Conservation (phyloP, 2,797 vertebrate genomes). For the Spinus olivaceus region DNA sequence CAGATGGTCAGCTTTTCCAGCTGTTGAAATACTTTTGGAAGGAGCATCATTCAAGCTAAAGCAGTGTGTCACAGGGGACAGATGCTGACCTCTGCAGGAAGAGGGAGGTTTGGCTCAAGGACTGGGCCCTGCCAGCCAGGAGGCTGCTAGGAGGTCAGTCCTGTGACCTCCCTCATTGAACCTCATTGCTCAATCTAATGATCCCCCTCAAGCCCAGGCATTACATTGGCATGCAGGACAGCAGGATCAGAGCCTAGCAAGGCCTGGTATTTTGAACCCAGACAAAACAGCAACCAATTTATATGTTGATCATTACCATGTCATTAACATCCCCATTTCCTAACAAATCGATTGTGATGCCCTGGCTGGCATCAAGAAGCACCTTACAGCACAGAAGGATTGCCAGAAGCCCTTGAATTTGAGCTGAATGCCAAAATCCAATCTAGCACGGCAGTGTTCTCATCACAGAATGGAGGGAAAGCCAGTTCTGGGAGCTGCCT, state of each 20-base stretch:
- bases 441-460: not conserved
- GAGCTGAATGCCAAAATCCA: not conserved
- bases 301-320: not conserved
- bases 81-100: not conserved
- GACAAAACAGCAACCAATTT: not conserved
- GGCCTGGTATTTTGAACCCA: not conserved
- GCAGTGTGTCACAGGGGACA: not conserved
- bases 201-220: not conserved
- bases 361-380: not conserved
- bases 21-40: slow-evolving; percentile 41
- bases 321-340: not conserved
- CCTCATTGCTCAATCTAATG: not conserved
- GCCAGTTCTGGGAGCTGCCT: not conserved
- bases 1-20: slow-evolving; percentile 36
- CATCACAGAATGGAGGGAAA: not conserved
- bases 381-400: not conserved
- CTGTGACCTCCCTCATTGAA: not conserved
- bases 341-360: not conserved
- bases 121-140: not conserved
- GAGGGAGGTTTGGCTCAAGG: not conserved
- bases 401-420: not conserved
- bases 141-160: not conserved
- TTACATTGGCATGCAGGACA: not conserved
- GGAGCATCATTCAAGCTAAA: not conserved
- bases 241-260: not conserved